Base-by-base conservation (phyloP, 92 coral and sea anemone species). In the Zoanthus solanderi region DNA sequence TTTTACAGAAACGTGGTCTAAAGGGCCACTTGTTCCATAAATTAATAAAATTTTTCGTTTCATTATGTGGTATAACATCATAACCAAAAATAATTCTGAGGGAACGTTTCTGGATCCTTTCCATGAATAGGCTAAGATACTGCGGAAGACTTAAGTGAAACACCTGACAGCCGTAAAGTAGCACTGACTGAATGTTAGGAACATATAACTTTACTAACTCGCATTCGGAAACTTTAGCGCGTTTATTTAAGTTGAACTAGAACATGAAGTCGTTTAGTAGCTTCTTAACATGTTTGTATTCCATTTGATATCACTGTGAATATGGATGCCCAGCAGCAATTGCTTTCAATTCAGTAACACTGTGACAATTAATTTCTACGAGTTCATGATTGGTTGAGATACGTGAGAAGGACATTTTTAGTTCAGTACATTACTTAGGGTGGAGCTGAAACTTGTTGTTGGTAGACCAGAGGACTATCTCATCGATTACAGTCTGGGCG, bases 381-480 rank as follows among this genome's bases (percentile, higher is more conserved):
- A 75, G 56, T 18, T 75, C 79, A 37, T 37, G 60, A 52, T 6
- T 75, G 30, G 60, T 2, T 37, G 79, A 57, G 17, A 57, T 32
- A 75, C 79, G 79, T 45, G 79, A 75, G 30, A 54, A 75, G 30
- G 79, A 75, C 29, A 75, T 75, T 60, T 7, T 15, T 60, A 60
- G 23, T 60, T 11, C 66, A 60, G 13, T 60, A 6, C 18, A 60
- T 60, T 60, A 13, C 12, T 42, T 11, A n/a, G 80, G 48, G 37
- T 4, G 42, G 45, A 76, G n/a, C 18, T 44, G 80, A 42, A 76
- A 76, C 80, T 76, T 37, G 52, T 76, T 44, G 80, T 0, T 9
- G 14, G 45, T 6, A 0, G 80, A 76, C 60, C 80, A 76, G 31
- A 2, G 12, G 30, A 46, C 13, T 76, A 76, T 76, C 60, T 76